Base-by-base conservation (phyloP, 2,888 invertebrate species). In the Piscicola geometra region DNA sequence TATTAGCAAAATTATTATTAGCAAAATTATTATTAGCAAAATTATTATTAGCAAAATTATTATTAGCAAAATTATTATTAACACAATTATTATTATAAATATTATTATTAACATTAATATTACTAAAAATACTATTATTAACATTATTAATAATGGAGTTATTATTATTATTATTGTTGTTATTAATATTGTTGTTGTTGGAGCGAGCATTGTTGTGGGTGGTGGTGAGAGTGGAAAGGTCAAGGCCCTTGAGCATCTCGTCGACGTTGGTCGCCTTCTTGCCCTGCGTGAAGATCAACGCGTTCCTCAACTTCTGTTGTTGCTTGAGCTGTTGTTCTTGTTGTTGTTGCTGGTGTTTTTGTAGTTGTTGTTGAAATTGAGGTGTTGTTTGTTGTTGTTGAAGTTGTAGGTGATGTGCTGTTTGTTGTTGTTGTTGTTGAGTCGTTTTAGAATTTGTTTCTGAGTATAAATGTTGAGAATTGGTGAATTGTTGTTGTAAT, bases 91-190 rank as follows among this genome's bases (percentile, higher is more conserved):
- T 32, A 32, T 35, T n/a, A 35, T 68, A 12, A 35, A 18, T 35
- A 15, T 68, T 32, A 21, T 35, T 68, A 28, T 25, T 32, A 32
- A 15, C 18, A 35, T 68, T 32, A 35, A 18, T n/a, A 32, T 30
- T 30, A 35, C n/a, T 35, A 35, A 18, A 18, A 35, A 5, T n/a
- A 35, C 18, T 68, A 68, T 68, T 68, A 68, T 68, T 32, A 68
- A n/a, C n/a, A 68, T 30, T 25, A 68, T 18, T 68, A 68, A 18
- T 68, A 68, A n/a, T 68, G n/a, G 12, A 18, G n/a, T 68, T 68
- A 68, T 30, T 68, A 68, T 32, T 68, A 68, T 68, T 68, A 30
- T 68, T 68, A 68, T 68, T 68, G 5, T 30, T 68, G 30, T 68
- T 68, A 68, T 68, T 68, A 68, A 18, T 36, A 25, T 68, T 36